Base-by-base conservation (phyloP, 2,113 vertebrate genomes). In the Microcebus ravelobensis region DNA sequence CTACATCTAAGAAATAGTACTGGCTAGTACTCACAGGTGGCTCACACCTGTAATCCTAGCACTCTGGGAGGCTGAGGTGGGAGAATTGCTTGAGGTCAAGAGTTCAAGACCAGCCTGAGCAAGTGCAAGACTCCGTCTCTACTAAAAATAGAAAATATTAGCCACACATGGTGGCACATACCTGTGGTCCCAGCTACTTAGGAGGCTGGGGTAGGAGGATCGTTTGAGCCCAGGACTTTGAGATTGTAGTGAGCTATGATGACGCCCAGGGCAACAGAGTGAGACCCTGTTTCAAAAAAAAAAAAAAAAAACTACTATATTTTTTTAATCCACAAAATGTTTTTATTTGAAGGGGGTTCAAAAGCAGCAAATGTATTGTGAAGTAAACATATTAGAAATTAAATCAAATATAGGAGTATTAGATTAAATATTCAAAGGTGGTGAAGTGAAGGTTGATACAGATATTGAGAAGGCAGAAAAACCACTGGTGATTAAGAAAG, bases 291-390 rank as follows among this genome's bases (percentile, higher is more conserved):
- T 13, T 45, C 23, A 27, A 73, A 73, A 15, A 73, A 45, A 17
- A 29, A 12, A 39, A 71, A 5, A 71, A 48, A 29, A 45, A 8
- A 15, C 12, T 17, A 74, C 70, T 81, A 25, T 67, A 27, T 90
- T 6, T 84, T 95, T 94, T 91, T 74, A 90, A 94, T 97, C 59
- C 86, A 81, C 15, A 81, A 83, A 90, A 86, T 96, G 59, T 97
- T 97, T 98, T 71, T 90, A 95, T 94, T 94, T 96, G 76, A 79
- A 63, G 76, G 91, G 93, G 42, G 87, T 84, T 76, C 81, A 94
- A 97, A 96, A 50, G 36, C 86, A 86, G 36, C 92, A 77, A 94
- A 94, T 85, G 90, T 98, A 63, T 84, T 83, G 23, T 94, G 15
- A 91, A 94, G 2, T 80, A 25, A 87, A 81, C 90, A 29, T 84